Percentiles rank a stretch among this genome's conserved stretches.
Evolutionary conservation across 2,113 vertebrate species (phyloP).

Genomic region (Siphamia tubifer): DNA sequence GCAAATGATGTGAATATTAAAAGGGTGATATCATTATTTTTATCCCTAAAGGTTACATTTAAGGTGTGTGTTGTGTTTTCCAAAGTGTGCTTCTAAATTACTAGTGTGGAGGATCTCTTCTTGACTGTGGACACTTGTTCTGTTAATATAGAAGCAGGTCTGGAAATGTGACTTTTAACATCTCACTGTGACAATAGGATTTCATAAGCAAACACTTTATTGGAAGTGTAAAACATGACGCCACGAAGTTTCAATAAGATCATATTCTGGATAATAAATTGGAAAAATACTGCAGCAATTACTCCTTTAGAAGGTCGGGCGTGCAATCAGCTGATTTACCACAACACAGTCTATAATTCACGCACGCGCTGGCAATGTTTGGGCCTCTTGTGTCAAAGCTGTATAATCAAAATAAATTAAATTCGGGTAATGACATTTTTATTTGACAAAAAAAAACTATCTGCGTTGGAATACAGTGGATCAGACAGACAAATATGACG

Average conservation of each 20-base stretch:
- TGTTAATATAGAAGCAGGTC: neutral
- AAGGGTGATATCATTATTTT: too few relatives aligned
- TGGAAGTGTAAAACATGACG: constrained; percentile 34
- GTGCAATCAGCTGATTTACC: constrained; percentile 39
- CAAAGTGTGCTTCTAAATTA: neutral
- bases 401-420: constrained; percentile 22
- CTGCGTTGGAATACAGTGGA: neutral
- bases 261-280: constrained; percentile 34
- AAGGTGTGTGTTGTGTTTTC: neutral
- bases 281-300: constrained; percentile 42
- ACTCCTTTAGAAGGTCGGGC: constrained; percentile 2
- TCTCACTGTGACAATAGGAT: neutral
- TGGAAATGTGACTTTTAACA: neutral
- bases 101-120: neutral
- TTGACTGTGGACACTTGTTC: neutral
- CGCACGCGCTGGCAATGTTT: constrained; percentile 6
- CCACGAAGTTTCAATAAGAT: constrained; percentile 25
- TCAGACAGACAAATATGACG: neutral
- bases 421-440: constrained; percentile 9
- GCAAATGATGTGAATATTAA: too few relatives aligned
- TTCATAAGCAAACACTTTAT: constrained; percentile 18
- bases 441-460: neutral
- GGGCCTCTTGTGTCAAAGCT: neutral
- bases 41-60: too few relatives aligned
- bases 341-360: constrained; percentile 9